Percentiles rank a stretch among this genome's conserved stretches.
Evolutionary conservation across 2,888 invertebrate species (phyloP).

Genomic region (Gibbula magus): DNA sequence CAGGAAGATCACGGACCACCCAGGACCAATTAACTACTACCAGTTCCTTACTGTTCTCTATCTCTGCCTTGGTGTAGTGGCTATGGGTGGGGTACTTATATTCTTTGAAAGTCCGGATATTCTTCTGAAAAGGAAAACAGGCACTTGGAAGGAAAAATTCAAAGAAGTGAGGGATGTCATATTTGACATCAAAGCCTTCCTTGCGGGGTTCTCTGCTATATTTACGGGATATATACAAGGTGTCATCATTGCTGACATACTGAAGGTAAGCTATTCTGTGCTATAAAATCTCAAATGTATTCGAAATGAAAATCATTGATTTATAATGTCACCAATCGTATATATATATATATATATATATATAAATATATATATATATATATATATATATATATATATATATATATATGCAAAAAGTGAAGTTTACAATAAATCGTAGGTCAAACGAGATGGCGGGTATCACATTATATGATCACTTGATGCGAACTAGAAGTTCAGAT

Average conservation of each 20-base stretch:
- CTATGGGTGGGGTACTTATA: conserved; percentile 61
- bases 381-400: no score
- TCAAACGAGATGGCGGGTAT: no score
- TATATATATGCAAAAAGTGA: no score
- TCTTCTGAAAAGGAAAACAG: conserved; percentile 56
- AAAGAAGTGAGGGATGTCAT: conserved; percentile 51
- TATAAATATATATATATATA: no score
- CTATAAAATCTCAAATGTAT: no score
- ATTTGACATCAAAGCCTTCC: conserved; percentile 52
- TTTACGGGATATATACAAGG: conserved; percentile 67
- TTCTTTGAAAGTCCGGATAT: conserved; percentile 67
- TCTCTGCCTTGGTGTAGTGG: conserved; percentile 59
- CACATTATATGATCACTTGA: no score
- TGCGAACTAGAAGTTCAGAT: no score
- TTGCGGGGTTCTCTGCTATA: conserved; percentile 57
- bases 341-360: no score
- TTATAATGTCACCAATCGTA: no score
- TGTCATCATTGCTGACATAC: conserved; percentile 63
- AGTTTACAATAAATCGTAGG: no score
- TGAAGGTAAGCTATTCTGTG: conserved; percentile 57
- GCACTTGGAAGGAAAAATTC: conserved; percentile 52
- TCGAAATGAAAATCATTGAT: no score
- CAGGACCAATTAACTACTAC: conserved; percentile 50
- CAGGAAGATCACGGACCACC: conserved; percentile 34
- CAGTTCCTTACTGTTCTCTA: conserved; percentile 63